Base-by-base conservation (phyloP, 2,113 vertebrate species). In the Corythoichthys intestinalis region DNA sequence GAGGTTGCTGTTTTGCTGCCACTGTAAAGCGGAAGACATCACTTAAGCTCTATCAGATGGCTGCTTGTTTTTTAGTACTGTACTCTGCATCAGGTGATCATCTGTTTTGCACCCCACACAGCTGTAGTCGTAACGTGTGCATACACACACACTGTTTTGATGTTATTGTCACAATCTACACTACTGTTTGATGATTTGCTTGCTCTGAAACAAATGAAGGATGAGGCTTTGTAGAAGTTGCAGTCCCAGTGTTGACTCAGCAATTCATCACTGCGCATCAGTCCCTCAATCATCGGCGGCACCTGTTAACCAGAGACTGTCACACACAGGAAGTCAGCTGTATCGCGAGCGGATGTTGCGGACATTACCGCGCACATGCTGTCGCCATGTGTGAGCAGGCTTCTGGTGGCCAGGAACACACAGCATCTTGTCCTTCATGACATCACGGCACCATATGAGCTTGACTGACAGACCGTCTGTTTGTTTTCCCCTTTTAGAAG, bases 111-210 rank as follows among this genome's bases (percentile, higher is more conserved):
- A 73, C 77, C 83, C 86, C 87, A 90, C 82, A 87, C 81, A 86
- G 82, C 82, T 77, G 46, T 88, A 90, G 91, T 84, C 82, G 81
- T 59, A 67, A 64, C 68, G 61, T 54, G 65, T n/a, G 4, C 58
- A 15, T 89, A 78, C 74, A 79, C 83, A 73, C 53, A 53, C 50
- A 60, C 65, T 66, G 38, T 69, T 72, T 76, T 62, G 78, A 81
- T 83, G 79, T 44, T 39, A 70, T 69, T 65, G 41, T 66, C 70
- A 69, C 73, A 59, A 67, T 85, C 88, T 74, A 80, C 83, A 59
- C 76, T 11, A 58, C 69, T 80, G 90, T 93, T 93, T 94, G 87
- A 92, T 91, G 89, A 92, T 74, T 76, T 70, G 78, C 62, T 11
- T 8, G 38, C 4, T 78, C 79, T 75, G 77, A 73, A 69, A 76